Conservation (phyloP, 2,888 invertebrate species). For the Limnephilus rhombicus region DNA sequence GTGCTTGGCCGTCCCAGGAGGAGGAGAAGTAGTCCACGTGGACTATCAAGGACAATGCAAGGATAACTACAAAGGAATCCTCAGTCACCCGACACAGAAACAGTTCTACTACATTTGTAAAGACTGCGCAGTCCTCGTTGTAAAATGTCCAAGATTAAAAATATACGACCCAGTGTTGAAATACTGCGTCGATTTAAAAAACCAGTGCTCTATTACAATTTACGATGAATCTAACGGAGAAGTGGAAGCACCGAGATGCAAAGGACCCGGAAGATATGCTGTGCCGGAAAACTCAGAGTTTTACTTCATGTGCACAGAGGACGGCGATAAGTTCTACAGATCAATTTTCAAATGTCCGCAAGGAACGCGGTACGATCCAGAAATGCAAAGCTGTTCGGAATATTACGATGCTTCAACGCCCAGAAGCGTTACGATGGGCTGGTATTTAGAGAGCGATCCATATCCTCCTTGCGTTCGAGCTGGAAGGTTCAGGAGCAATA, state of each 20-base stretch:
- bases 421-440: constrained; percentile 56
- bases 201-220: constrained; percentile 63
- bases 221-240: constrained; percentile 67
- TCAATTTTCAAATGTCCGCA: constrained; percentile 70
- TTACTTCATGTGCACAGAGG: constrained; percentile 70
- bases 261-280: constrained; percentile 70
- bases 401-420: constrained; percentile 69
- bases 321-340: constrained; percentile 67
- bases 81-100: constrained; percentile 71
- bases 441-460: constrained; percentile 67
- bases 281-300: constrained; percentile 70
- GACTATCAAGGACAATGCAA: constrained; percentile 69
- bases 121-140: constrained; percentile 71
- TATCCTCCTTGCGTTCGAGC: constrained; percentile 71
- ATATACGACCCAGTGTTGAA: constrained; percentile 68
- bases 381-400: constrained; percentile 69
- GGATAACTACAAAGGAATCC: constrained; percentile 70
- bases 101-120: constrained; percentile 74
- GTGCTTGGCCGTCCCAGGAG: constrained; percentile 67
- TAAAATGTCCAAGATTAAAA: constrained; percentile 70
- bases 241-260: constrained; percentile 68
- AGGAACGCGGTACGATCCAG: constrained; percentile 69
- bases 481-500: constrained; percentile 71
- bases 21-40: constrained; percentile 67
- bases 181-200: constrained; percentile 65